Conservation (phyloP, 2,797 vertebrate species). For the Momotus momota region DNA sequence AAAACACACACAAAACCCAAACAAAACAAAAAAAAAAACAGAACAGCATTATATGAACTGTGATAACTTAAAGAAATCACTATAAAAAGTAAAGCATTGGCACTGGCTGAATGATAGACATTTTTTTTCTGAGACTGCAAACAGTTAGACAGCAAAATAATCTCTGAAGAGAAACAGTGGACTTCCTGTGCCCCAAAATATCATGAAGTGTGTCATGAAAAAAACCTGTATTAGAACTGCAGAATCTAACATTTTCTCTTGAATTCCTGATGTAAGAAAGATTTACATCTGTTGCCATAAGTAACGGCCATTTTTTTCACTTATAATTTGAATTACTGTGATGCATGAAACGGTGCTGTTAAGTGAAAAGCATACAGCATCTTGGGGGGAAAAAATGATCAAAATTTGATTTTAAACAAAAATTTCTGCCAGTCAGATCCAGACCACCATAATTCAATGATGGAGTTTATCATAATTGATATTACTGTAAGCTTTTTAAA, state of each 20-base stretch:
- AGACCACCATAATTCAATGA: neutral
- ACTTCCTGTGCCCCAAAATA: neutral
- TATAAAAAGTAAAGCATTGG: neutral
- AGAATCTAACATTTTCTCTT: neutral
- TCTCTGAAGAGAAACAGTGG: neutral
- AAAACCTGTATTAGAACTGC: neutral
- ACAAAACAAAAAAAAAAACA: neutral
- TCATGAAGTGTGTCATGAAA: fast-evolving
- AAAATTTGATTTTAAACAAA: neutral
- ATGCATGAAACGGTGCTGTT: neutral
- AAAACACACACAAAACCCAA: no score
- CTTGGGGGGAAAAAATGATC: neutral
- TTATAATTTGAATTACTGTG: neutral
- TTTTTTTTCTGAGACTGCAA: neutral
- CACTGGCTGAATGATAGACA: neutral
- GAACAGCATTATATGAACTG: neutral
- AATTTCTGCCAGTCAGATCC: neutral
- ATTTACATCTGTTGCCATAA: neutral
- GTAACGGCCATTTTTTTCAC: neutral
- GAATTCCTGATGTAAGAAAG: neutral
- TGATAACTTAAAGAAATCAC: neutral
- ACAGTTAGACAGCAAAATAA: neutral
- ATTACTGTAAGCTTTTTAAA: neutral
- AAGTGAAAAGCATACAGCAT: neutral
- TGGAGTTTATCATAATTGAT: neutral